Evolutionary conservation across 2,888 invertebrate species (phyloP).

Genomic region (Sarcophaga subvicina): DNA sequence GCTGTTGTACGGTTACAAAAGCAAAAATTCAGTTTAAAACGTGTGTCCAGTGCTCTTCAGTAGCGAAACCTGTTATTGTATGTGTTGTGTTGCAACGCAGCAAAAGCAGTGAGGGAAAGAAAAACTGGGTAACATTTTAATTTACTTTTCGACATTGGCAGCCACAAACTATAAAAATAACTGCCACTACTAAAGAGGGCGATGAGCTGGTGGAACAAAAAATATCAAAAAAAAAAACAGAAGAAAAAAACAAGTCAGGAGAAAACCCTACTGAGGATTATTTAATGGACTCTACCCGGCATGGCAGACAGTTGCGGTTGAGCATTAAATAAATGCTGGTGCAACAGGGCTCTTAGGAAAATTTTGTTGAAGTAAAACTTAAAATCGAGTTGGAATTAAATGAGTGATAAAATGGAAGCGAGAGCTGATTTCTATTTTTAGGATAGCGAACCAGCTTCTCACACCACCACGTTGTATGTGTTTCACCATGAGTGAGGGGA

Average conservation of each 20-base stretch:
- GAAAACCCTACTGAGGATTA: conserved; percentile 53
- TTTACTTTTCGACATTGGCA: conserved; percentile 73
- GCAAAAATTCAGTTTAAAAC: conserved; percentile 40
- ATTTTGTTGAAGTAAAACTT: not conserved
- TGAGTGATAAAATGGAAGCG: no score
- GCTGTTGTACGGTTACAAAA: not conserved
- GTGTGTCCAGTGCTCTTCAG: conserved; percentile 28
- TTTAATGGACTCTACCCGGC: conserved; percentile 65
- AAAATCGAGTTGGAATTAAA: no score
- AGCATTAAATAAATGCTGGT: conserved; percentile 10
- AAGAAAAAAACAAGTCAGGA: not conserved
- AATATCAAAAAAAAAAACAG: not conserved
- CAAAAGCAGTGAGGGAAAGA: no score
- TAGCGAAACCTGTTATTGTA: not conserved
- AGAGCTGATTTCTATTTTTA: no score
- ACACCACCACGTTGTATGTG: no score
- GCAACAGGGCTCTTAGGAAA: not conserved
- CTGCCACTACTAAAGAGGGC: conserved; percentile 57
- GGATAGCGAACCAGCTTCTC: no score
- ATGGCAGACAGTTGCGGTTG: conserved; percentile 49
- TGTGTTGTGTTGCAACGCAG: not conserved
- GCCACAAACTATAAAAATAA: conserved; percentile 54
- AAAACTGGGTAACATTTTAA: conserved; percentile 73
- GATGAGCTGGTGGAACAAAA: not conserved
- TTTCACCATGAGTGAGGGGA: no score